Evolutionary conservation across 2,888 invertebrate species (phyloP), one percentile per base, ranked within the genome.

Genomic region (Tridacna crocea): DNA sequence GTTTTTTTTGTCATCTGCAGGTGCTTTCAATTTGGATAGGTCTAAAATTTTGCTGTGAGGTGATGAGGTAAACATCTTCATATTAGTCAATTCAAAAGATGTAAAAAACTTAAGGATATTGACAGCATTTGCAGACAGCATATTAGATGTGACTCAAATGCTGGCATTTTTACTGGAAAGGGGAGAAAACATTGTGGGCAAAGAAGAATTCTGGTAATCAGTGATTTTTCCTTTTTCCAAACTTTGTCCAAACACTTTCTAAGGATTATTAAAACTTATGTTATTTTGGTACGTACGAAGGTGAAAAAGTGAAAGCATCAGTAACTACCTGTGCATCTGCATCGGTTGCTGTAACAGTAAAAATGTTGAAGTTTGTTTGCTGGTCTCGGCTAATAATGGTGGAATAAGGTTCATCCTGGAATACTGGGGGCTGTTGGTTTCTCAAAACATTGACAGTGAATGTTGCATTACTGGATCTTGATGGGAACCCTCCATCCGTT

Each of bases 381-480:
- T 82, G 76, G 75, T 89, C 87, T 72, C 88, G 86, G 46, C 75
- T 84, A 22, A 90, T 82, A 17, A 65, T 75, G 12, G 72, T 77
- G 0, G 72, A 63, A 63, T 89, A 89, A 0, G 88, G 87, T 36
- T 87, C 89, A 51, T 87, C 82, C n/a, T 75, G 60, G 80, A 91
- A 91, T 22, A 70, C 97, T 15, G 93, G 93, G 11, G 89, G 80
- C 73, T 85, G 84, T 63, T 90, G 88, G 82, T 93, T 93, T 36
- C 92, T 84, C 46, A 89, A 73, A n/a, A 93, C 91, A 12, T 86
- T 90, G 11, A 93, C 88, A 1, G 73, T 84, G 17, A 92, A 75
- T 27, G 72, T 87, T 0, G 90, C 89, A 1, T 82, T 78, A 10
- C 61, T 65, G 6, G 80, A 80, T 66, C 79, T 58, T 24, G 75